phyloP scores from a whole-genome alignment of 1,140 invertebrate genomes.

The Atta texana region DNA sequence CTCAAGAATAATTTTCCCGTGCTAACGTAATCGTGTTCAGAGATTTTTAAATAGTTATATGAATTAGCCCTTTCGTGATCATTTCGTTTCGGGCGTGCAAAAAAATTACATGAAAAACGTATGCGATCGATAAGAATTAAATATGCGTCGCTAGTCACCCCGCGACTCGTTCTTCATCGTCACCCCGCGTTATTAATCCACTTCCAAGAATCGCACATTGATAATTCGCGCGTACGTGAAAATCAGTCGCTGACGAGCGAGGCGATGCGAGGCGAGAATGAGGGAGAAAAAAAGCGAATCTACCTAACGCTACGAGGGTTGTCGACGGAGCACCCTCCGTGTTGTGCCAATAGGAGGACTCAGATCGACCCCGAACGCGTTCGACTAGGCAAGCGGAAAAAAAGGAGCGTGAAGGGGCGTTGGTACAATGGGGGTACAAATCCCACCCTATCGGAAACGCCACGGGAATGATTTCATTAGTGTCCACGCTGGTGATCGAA shows the following conservation, averaged over 20 bases:
- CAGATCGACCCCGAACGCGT: conserved; percentile 59
- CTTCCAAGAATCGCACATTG: conserved; percentile 54
- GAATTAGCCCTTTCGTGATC: not conserved
- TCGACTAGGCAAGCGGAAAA: conserved; percentile 60
- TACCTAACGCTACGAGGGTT: conserved; percentile 57
- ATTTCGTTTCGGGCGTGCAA: not conserved
- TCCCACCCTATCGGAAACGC: conserved; percentile 75
- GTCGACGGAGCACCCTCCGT: conserved; percentile 67
- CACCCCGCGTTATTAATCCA: conserved; percentile 56
- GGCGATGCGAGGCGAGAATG: conserved; percentile 14
- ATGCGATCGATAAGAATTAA: conserved; percentile 50
- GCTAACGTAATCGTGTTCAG: not conserved
- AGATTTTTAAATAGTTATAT: not conserved
- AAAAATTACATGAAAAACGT: not conserved
- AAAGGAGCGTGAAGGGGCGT: conserved; percentile 65
- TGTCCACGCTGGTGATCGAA: conserved; percentile 69
- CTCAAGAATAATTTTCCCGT: not conserved
- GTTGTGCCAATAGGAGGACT: conserved; percentile 80
- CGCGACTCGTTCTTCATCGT: conserved; percentile 16
- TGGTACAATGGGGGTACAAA: conserved; percentile 78
- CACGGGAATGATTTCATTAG: conserved; percentile 83
- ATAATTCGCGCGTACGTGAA: conserved; percentile 73
- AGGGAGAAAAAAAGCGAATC: conserved; percentile 50
- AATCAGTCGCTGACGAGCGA: conserved; percentile 49
- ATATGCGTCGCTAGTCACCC: conserved; percentile 53